phyloP scores from a whole-genome alignment of 2,888 invertebrate genomes.

The Malacosoma neustria region DNA sequence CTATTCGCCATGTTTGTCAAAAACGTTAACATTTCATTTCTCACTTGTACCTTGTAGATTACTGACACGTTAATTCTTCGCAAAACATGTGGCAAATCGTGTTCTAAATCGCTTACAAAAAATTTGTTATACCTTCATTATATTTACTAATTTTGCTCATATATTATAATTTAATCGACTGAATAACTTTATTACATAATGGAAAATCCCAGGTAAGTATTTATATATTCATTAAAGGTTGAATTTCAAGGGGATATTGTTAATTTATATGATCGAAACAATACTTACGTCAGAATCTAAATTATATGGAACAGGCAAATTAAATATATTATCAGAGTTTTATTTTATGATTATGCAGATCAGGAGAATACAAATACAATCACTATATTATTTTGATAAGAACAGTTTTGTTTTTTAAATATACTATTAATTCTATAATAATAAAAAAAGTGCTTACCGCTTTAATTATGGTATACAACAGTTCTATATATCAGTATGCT shows the following conservation, averaged over 20 bases:
- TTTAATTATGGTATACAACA: too few species aligned
- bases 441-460: too few species aligned
- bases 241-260: slow-evolving; percentile 8
- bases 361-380: too few species aligned
- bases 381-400: too few species aligned
- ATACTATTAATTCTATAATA: too few species aligned
- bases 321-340: too few species aligned
- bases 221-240: slow-evolving; percentile 14
- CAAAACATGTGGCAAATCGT: slow-evolving; percentile 44
- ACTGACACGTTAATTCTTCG: slow-evolving; percentile 3
- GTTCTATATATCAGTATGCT: too few species aligned
- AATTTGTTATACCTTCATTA: too few species aligned
- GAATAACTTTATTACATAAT: slow-evolving; percentile 50
- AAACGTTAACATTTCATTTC: slow-evolving; percentile 3
- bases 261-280: background rate
- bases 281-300: background rate
- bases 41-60: background rate
- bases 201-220: slow-evolving; percentile 38
- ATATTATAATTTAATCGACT: background rate
- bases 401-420: too few species aligned
- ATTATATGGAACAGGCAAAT: too few species aligned
- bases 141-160: background rate
- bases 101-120: slow-evolving; percentile 15
- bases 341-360: too few species aligned
- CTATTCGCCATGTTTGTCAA: too few species aligned